A percentile compares a stretch with the other conserved stretches of the same genome.
These are phyloP conservation scores for Caenorhabditis uteleia DNA, from an alignment of 2,888 invertebrate species.

Conservation along the genomic window DNA sequence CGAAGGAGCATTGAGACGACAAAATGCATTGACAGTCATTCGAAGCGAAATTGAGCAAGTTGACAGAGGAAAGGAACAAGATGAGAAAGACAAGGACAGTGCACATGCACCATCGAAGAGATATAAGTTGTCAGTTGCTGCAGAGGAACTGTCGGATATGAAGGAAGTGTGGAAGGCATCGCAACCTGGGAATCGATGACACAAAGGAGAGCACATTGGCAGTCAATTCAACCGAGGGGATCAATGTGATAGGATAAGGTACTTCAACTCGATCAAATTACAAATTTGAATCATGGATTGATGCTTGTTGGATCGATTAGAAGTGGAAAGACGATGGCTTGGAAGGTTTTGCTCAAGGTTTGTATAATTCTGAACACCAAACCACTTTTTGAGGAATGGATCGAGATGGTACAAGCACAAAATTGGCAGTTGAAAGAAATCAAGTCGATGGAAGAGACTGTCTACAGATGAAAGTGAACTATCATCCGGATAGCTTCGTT, in stretches of 20 bases:
- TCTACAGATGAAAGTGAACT: too few relatives aligned
- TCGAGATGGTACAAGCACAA: too few relatives aligned
- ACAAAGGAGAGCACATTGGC: conserved; percentile 94
- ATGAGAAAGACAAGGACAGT: conserved; percentile 76
- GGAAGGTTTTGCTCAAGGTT: too few relatives aligned
- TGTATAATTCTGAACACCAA: too few relatives aligned
- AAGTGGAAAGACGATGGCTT: conserved; percentile 65
- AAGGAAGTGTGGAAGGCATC: conserved; percentile 76
- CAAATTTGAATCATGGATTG: conserved; percentile 94
- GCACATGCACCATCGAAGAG: conserved; percentile 72
- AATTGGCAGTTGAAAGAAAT: too few relatives aligned
- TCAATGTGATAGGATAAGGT: conserved; percentile 74
- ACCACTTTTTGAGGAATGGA: too few relatives aligned
- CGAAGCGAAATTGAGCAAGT: conserved; percentile 89
- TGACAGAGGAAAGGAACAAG: conserved; percentile 79
- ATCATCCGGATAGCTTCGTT: too few relatives aligned
- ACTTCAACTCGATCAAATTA: conserved; percentile 97
- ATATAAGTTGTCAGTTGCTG: conserved; percentile 79
- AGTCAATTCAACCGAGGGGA: conserved; percentile 93
- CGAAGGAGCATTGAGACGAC: conserved; percentile 85
- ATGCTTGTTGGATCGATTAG: conserved; percentile 85
- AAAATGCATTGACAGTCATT: conserved; percentile 89
- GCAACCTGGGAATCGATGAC: conserved; percentile 84
- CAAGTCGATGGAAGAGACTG: too few relatives aligned
- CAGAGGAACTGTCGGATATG: conserved; percentile 94